These are phyloP conservation scores for Sinocyclocheilus maitianheensis DNA, from an alignment of 2,113 vertebrate species.

Conservation along the genomic window DNA sequence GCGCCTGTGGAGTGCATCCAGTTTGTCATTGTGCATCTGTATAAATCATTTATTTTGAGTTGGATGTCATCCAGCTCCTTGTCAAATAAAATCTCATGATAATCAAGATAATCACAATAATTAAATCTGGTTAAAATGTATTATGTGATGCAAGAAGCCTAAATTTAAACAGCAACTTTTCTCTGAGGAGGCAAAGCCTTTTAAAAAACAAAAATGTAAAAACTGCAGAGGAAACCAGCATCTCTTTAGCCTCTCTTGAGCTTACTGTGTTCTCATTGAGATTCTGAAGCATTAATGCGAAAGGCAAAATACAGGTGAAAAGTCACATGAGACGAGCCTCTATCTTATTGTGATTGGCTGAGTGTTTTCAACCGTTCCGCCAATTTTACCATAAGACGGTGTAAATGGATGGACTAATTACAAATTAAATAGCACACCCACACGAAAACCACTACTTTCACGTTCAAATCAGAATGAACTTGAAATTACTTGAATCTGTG, in stretches of 20 bases:
- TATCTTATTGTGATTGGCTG: background rate
- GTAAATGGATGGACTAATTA: background rate
- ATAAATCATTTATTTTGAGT: constrained; percentile 37
- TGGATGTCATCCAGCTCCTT: constrained; percentile 36
- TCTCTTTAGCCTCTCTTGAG: constrained; percentile 12
- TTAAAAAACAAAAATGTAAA: background rate
- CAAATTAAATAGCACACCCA: background rate
- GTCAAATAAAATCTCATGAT: constrained; percentile 26
- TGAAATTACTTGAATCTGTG: background rate
- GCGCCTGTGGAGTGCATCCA: constrained; percentile 24
- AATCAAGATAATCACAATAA: constrained; percentile 32
- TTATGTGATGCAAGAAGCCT: constrained; percentile 5
- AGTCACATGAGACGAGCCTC: background rate
- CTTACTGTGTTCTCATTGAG: background rate
- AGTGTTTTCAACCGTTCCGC: background rate
- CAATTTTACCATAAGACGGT: background rate
- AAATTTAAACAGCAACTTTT: constrained; percentile 3
- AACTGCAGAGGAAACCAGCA: background rate
- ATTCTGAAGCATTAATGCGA: background rate
- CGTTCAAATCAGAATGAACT: background rate
- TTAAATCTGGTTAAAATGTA: constrained; percentile 14
- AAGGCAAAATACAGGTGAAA: background rate
- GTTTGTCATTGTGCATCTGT: constrained; percentile 30
- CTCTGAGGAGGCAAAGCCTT: background rate
- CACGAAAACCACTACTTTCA: background rate